Conservation (phyloP, 1,140 invertebrate genomes). For the Drosophila asahinai region DNA sequence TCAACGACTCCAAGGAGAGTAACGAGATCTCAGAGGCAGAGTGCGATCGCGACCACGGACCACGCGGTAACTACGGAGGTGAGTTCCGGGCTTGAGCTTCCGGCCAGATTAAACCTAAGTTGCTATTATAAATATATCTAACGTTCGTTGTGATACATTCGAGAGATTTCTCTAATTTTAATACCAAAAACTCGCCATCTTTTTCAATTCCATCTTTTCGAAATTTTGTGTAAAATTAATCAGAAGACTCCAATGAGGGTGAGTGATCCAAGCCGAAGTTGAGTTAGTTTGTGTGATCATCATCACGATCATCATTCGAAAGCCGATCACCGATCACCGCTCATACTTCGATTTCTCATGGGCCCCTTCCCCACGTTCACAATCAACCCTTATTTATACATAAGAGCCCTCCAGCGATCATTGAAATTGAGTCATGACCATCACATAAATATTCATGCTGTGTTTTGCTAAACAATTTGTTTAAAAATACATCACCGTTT, state of each 20-base stretch:
- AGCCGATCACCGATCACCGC: constrained; percentile 40
- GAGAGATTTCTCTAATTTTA: constrained; percentile 48
- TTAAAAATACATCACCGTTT: constrained; percentile 23
- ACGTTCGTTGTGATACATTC: constrained; percentile 36
- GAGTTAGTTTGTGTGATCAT: constrained; percentile 46
- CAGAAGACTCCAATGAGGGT: constrained; percentile 85
- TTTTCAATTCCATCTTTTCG: constrained; percentile 55
- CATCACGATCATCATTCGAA: constrained; percentile 26
- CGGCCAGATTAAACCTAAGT: not conserved
- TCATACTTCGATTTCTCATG: constrained; percentile 39
- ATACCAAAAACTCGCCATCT: constrained; percentile 51
- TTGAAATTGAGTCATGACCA: constrained; percentile 19
- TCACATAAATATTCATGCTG: constrained; percentile 75
- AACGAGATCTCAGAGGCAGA: constrained; percentile 97
- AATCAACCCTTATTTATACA: constrained; percentile 17
- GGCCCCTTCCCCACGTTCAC: constrained; percentile 17
- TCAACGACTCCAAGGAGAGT: constrained; percentile 96
- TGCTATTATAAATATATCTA: constrained; percentile 6
- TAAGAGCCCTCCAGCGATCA: constrained; percentile 18
- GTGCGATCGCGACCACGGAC: constrained; percentile 93
- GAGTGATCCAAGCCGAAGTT: constrained; percentile 71
- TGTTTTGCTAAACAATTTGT: constrained; percentile 73
- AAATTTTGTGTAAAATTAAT: constrained; percentile 64
- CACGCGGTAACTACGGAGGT: constrained; percentile 90
- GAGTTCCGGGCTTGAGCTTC: constrained; percentile 78